Conservation (phyloP, 2,113 vertebrate species). For the Oryzias melastigma region DNA sequence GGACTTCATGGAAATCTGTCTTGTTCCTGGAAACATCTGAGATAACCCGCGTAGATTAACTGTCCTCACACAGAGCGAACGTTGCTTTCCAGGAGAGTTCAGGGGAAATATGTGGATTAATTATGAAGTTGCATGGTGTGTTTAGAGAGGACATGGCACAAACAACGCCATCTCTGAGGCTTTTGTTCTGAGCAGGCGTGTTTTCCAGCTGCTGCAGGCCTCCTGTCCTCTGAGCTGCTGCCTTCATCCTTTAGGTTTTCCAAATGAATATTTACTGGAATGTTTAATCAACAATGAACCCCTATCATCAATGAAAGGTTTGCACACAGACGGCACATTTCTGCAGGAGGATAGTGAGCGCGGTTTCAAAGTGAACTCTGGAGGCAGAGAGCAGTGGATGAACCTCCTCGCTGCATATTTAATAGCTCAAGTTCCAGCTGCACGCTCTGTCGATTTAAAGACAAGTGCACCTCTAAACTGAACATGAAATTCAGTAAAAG, state of each 20-base stretch:
- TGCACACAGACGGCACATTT: background rate
- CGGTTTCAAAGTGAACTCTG: background rate
- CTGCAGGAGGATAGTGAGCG: background rate
- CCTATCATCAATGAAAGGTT: background rate
- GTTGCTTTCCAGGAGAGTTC: background rate
- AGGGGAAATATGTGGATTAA: background rate
- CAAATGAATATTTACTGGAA: slow-evolving; percentile 1
- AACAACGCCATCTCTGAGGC: background rate
- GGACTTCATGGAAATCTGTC: background rate
- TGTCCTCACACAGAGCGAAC: background rate
- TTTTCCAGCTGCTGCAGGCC: slow-evolving; percentile 2
- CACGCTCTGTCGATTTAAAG: background rate
- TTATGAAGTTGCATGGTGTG: background rate
- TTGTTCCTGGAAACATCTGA: background rate
- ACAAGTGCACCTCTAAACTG: background rate
- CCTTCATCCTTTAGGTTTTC: background rate
- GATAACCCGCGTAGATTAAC: slow-evolving; percentile 8
- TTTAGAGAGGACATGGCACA: background rate
- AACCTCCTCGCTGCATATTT: background rate
- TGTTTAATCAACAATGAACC: background rate
- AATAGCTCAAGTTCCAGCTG: background rate
- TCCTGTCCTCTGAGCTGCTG: slow-evolving; percentile 2
- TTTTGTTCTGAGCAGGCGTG: slow-evolving; percentile 1
- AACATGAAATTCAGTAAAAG: background rate
- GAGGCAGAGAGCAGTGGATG: background rate